Percentiles rank a stretch among this genome's conserved stretches.
These are phyloP conservation scores for Indicator indicator DNA, from an alignment of 2,113 vertebrate species.

Conservation along the genomic window DNA sequence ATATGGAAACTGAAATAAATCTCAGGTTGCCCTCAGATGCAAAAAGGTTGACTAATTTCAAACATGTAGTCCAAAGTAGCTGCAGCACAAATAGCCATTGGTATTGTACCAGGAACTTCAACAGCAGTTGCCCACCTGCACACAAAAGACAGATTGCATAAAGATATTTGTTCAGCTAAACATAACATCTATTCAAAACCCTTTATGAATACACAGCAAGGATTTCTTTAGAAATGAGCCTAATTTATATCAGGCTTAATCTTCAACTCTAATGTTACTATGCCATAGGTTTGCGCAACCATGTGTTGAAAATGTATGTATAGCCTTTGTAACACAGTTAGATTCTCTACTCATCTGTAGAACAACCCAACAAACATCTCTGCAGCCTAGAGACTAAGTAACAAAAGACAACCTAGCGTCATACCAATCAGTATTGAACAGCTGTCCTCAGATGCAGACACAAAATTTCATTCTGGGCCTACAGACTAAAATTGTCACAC, in stretches of 20 bases:
- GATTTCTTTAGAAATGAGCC: conserved; percentile 10
- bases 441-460: background rate
- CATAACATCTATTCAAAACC: background rate
- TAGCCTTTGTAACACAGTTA: background rate
- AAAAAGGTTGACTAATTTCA: background rate
- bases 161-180: background rate
- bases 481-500: background rate
- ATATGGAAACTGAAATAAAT: background rate
- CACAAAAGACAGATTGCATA: background rate
- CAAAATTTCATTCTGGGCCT: background rate
- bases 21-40: background rate
- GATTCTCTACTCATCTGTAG: background rate
- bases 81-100: background rate
- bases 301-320: background rate
- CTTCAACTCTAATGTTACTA: conserved; percentile 8
- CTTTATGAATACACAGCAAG: background rate
- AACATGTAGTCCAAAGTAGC: background rate
- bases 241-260: conserved; percentile 6
- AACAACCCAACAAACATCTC: background rate
- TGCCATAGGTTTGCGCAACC: background rate
- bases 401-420: background rate
- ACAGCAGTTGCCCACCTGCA: background rate
- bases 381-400: background rate
- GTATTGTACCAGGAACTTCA: background rate
- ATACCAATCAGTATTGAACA: background rate